phyloP scores from a whole-genome alignment of 1,140 invertebrate genomes.

The Dreissena polymorpha region DNA sequence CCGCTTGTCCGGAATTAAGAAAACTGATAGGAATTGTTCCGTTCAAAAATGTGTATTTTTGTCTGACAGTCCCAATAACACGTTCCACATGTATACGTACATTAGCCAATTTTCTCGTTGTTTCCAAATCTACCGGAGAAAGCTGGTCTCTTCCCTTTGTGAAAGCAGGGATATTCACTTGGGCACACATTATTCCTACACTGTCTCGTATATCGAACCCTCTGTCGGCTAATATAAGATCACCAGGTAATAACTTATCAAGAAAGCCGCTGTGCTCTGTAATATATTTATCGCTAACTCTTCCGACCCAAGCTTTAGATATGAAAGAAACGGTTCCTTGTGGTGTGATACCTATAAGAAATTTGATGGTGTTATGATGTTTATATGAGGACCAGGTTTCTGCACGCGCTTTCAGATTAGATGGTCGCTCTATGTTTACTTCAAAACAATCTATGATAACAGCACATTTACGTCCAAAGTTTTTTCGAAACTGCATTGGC shows the following conservation, averaged over 20 bases:
- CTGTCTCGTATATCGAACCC: slow-evolving; percentile 51
- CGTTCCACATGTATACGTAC: slow-evolving; percentile 11
- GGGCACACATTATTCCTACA: slow-evolving; percentile 44
- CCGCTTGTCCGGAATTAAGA: neutral
- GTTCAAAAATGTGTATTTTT: slow-evolving; percentile 23
- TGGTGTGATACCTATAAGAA: slow-evolving; percentile 55
- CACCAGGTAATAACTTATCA: slow-evolving; percentile 32
- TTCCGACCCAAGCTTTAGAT: slow-evolving; percentile 54
- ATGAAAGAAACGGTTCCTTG: slow-evolving; percentile 53
- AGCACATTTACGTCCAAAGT: slow-evolving; percentile 52
- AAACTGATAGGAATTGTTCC: slow-evolving; percentile 1
- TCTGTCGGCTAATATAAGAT: slow-evolving; percentile 38
- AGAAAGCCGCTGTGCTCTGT: slow-evolving; percentile 46
- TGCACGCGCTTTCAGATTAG: slow-evolving; percentile 42
- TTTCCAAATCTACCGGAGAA: slow-evolving; percentile 23
- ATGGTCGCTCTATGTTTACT: slow-evolving; percentile 50
- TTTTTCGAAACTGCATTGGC: slow-evolving; percentile 53
- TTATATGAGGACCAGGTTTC: slow-evolving; percentile 52
- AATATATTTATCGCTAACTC: slow-evolving; percentile 46
- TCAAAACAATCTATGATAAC: slow-evolving; percentile 64
- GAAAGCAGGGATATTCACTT: slow-evolving; percentile 56
- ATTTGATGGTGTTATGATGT: slow-evolving; percentile 51
- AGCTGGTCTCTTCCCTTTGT: slow-evolving; percentile 55
- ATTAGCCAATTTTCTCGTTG: slow-evolving; percentile 19
- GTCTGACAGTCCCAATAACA: neutral